Evolutionary conservation across 2,113 vertebrate genomes (phyloP), one percentile per base, ranked within the genome.

Genomic region (Cavia aperea): DNA sequence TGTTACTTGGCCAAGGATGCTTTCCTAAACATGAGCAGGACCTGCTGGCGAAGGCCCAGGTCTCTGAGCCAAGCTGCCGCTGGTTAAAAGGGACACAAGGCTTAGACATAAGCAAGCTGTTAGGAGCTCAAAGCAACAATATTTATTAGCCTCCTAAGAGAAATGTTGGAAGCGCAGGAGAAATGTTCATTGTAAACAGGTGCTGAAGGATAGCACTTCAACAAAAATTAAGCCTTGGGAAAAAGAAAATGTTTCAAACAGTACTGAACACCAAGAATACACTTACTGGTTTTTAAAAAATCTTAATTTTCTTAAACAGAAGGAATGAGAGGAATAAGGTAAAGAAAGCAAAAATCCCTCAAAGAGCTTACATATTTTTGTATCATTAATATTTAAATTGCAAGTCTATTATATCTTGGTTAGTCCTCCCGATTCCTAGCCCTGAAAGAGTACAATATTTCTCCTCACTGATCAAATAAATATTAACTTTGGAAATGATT

Each of bases 21-120:
- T 36, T 58, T 90, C 39, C 66, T 14, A 58, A 94, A 31, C 94
- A 77, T 0, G 3, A 91, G 72, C 1, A 18, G 18, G 29, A 91
- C 29, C 73, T 94, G 77, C 0, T 94, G 93, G 90, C 77, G 58
- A 36, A 82, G 58, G 94, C 93, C 96, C 93, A 85, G 83, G 91
- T 87, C 73, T 58, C 91, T 63, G 84, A 91, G 82, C 92, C 95
- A 96, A 93, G 92, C 43, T 95, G 78, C 85, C 95, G 73, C 56
- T 90, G 36, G 70, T 96, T 96, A 93, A 66, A 90, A 6, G 26
- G 54, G 79, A 88, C 77, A 94, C 14, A 72, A 63, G 88, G 82
- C 73, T 96, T 94, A 81, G 93, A 95, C 65, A 89, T 51, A 65
- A 92, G 95, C 66, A 94, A 95, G 95, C 94, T 95, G 92, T 94